Conservation (phyloP, 2,888 invertebrate genomes). For the Phyllotreta striolata region DNA sequence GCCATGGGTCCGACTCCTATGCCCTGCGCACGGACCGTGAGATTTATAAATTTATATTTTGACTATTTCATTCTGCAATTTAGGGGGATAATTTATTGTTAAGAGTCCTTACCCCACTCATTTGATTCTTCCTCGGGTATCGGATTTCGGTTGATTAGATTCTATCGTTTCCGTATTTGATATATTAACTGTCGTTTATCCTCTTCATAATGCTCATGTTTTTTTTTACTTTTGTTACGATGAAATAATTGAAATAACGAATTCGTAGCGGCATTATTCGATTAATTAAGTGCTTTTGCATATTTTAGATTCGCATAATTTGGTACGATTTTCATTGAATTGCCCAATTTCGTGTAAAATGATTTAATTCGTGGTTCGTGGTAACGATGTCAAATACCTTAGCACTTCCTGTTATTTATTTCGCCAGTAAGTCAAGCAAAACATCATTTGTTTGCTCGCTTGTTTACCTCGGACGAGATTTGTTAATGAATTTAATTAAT, state of each 20-base stretch:
- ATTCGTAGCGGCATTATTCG: no score
- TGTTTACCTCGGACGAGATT: no score
- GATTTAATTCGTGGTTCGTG: no score
- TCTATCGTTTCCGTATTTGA: conserved; percentile 15
- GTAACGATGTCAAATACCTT: no score
- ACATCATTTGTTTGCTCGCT: no score
- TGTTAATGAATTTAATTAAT: no score
- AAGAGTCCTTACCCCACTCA: conserved; percentile 45
- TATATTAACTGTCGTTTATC: conserved; percentile 6
- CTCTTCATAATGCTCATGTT: not conserved
- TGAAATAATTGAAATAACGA: not conserved
- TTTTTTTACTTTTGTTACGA: not conserved
- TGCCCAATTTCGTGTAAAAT: no score
- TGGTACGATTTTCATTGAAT: no score
- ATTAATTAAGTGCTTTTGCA: no score
- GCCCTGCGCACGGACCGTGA: conserved; percentile 57
- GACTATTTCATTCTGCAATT: conserved; percentile 61
- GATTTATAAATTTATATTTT: conserved; percentile 64
- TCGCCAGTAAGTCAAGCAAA: no score
- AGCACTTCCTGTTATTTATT: no score
- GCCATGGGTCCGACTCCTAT: conserved; percentile 48
- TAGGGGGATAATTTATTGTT: conserved; percentile 59
- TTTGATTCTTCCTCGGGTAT: conserved; percentile 45
- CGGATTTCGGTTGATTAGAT: conserved; percentile 50
- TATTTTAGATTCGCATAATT: no score